Percentiles rank a stretch among this genome's conserved stretches.
phyloP scores from a whole-genome alignment of 2,888 invertebrate genomes.

The Trachelus troglodyta region DNA sequence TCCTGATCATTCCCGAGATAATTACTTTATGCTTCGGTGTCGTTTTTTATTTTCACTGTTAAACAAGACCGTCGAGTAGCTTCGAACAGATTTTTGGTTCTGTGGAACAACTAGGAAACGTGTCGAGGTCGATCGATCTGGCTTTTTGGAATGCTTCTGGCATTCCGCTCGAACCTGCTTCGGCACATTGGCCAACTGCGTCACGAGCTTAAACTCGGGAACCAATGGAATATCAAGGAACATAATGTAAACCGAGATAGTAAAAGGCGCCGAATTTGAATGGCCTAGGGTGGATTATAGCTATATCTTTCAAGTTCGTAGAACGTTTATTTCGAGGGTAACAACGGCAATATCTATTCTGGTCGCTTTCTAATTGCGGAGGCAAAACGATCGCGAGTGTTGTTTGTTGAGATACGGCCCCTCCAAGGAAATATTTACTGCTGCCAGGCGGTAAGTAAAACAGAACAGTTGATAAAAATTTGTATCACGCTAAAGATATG shows the following conservation, averaged over 20 bases:
- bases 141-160: not conserved
- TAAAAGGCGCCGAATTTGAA: not conserved
- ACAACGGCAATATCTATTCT: not conserved
- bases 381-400: not conserved
- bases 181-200: not conserved
- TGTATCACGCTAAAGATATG: not conserved
- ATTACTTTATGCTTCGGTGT: not conserved
- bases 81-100: not conserved
- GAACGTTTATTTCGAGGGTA: not conserved
- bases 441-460: not conserved
- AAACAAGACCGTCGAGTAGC: not conserved
- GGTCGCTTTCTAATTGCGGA: not conserved
- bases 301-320: not conserved
- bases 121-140: not conserved
- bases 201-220: not conserved
- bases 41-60: not conserved
- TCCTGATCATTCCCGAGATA: not conserved
- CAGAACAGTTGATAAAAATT: not conserved
- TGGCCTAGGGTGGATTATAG: not conserved
- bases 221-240: not conserved
- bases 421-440: not conserved
- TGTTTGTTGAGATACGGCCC: not conserved
- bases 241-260: not conserved
- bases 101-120: not conserved
- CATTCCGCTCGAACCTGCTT: not conserved